A percentile compares a stretch with the other conserved stretches of the same genome.
Evolutionary conservation across 1,140 invertebrate genomes (phyloP).

Genomic region (Drosophila paulistorum): DNA sequence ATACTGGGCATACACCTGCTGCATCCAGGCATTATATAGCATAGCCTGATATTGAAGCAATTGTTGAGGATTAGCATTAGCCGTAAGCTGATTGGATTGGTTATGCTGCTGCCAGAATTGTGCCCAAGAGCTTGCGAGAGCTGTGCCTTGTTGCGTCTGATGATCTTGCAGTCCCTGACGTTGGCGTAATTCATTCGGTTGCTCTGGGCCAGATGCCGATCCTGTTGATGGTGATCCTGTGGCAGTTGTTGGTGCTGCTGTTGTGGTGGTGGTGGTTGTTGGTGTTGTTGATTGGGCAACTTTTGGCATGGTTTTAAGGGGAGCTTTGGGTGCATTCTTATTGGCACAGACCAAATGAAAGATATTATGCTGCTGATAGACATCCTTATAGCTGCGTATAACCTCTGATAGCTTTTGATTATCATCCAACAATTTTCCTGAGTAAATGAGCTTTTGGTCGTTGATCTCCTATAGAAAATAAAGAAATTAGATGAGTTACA

Average conservation of each 20-base stretch:
- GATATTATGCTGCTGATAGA: slow-evolving; percentile 87
- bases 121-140: slow-evolving; percentile 35
- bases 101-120: slow-evolving; percentile 48
- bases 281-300: slow-evolving; percentile 18
- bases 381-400: slow-evolving; percentile 88
- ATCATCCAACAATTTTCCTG: slow-evolving; percentile 93
- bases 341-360: slow-evolving; percentile 92
- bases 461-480: slow-evolving; percentile 84
- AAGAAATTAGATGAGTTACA: neutral
- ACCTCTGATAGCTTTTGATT: slow-evolving; percentile 91
- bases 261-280: slow-evolving; percentile 78
- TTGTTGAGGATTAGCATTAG: slow-evolving; percentile 25
- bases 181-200: slow-evolving; percentile 1
- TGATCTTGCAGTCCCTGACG: slow-evolving; percentile 29
- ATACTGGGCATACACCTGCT: slow-evolving; percentile 93
- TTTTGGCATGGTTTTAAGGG: slow-evolving; percentile 49
- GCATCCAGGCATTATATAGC: slow-evolving; percentile 86
- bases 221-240: slow-evolving; percentile 72
- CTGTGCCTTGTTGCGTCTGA: slow-evolving; percentile 35
- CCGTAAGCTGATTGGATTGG: slow-evolving; percentile 21
- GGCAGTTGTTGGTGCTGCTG: slow-evolving; percentile 69
- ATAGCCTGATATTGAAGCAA: slow-evolving; percentile 59
- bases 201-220: neutral
- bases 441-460: slow-evolving; percentile 95
- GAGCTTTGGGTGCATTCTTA: slow-evolving; percentile 73